Base-by-base conservation (phyloP, 1,140 invertebrate genomes). In the Himalopsyche phryganea region DNA sequence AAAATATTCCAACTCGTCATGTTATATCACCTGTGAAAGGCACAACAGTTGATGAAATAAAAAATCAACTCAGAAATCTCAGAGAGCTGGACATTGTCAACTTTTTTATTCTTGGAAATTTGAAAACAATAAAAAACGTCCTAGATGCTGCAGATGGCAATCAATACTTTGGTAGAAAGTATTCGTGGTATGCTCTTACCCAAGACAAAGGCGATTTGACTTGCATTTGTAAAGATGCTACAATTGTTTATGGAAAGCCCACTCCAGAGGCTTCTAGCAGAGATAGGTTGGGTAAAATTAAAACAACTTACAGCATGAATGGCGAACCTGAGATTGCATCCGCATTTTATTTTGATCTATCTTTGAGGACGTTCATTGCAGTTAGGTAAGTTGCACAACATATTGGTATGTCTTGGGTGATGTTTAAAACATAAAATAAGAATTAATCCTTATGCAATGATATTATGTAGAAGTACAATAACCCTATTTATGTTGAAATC, bases 1-100 rank as follows among this genome's bases (percentile, higher is more conserved):
- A 92, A 68, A 94, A 95, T 72, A 86, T 94, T 19, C 88, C 91
- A 13, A 92, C 91, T 0, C 79, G 91, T 1, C 91, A 94, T 68
- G 85, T 93, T 1, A 93, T 92, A 17, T 83, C 86, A 1, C 80
- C 81, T 13, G 81, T 86, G 73, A 74, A 78, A 69, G 69, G 71
- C 73, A 41, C 65, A 60, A 61, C 71, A 50, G 74, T 71, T 67
- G 80, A 74, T 36, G 77, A 73, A 58, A 82, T 83, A 46, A 81
- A 71, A 66, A 76, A 71, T 1, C 90, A 94, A 68, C 75, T 93
- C 18, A 75, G 81, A 7, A 82, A 84, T 65, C 73, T 94, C 1
- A 78, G 88, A 1, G 85, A 91, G 62, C 74, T 92, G 41, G 91
- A 94, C 66, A 88, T 94, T 33, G 89, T 93, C 0, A 94, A 94